Evolutionary conservation across 2,797 vertebrate species (phyloP), one percentile per base, ranked within the genome.

Genomic region (Eutrigla gurnardus): DNA sequence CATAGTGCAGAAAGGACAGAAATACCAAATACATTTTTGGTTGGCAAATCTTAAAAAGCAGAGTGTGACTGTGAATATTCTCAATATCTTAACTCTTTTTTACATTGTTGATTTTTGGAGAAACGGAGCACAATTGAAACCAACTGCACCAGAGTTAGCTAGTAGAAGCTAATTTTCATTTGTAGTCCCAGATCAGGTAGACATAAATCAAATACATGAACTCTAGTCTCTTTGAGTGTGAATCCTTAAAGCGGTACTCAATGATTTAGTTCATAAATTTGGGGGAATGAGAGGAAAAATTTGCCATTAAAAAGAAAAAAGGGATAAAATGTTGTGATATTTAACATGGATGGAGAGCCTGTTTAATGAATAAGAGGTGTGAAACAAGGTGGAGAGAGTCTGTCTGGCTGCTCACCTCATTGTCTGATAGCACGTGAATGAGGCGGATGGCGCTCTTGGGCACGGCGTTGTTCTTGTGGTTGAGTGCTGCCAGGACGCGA

Each of bases 361-460:
- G 25, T 25, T 25, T 25, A 25, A 25, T 25, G 25, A 25, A 25
- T 25, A 25, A 25, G 25, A 25, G 25, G n/a, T 50, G 47, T 50
- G 47, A 42, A 50, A 50, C 49, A 2, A 25, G 10, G 18, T 25
- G 10, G 4, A 52, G 18, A 52, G 5, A 32, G 18, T 25, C 9
- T 1, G 49, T 54, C 35, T 9, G 7, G 11, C 50, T 33, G 7
- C 49, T 84, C 92, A 98, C 98, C 97, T 99, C 98, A 5, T 98
- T 99, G 83, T 99, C 98, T 17, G 97, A 97, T 5, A 99, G 77
- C 7, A 96, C 95, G 17, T 99, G 98, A 75, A 99, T 93, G 71
- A 99, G 94, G 7, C 98, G 96, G 88, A 99, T 97, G 91, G 98
- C 95, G 91, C 97, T 97, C 95, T 98, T 99, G 57, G 97, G 97